Evolutionary conservation across 2,113 vertebrate species (phyloP).

Genomic region (Phylloscopus trochilus): DNA sequence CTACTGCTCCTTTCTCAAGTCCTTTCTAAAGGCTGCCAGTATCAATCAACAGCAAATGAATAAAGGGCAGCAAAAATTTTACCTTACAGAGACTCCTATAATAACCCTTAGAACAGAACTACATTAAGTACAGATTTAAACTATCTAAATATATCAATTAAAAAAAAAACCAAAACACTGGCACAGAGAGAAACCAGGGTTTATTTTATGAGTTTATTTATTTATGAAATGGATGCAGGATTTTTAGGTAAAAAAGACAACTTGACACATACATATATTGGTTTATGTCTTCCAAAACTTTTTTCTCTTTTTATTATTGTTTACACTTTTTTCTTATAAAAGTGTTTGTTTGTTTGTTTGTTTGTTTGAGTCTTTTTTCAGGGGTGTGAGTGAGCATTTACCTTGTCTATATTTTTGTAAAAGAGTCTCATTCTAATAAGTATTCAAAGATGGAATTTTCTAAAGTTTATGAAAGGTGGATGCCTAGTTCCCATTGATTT

Average conservation of each 20-base stretch:
- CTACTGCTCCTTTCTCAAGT: background rate
- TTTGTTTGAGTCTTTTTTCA: background rate
- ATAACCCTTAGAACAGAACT: background rate
- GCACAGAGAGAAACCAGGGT: background rate
- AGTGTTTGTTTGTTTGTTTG: background rate
- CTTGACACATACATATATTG: background rate
- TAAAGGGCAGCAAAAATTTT: background rate
- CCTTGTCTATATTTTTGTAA: rapidly evolving
- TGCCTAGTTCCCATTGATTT: background rate
- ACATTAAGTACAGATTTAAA: background rate
- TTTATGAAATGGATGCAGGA: background rate
- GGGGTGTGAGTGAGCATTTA: background rate
- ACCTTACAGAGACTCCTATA: background rate
- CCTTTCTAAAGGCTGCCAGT: background rate
- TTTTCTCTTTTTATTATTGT: background rate
- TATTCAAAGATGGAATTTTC: background rate
- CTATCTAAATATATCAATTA: background rate
- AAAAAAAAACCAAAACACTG: background rate
- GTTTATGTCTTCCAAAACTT: background rate
- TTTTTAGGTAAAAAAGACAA: background rate
- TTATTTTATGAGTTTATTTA: background rate
- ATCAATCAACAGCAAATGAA: background rate
- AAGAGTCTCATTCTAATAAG: background rate
- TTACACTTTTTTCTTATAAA: background rate
- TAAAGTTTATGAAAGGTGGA: background rate